Conservation (phyloP, 2,888 invertebrate species). For the Lottia gigantea region DNA sequence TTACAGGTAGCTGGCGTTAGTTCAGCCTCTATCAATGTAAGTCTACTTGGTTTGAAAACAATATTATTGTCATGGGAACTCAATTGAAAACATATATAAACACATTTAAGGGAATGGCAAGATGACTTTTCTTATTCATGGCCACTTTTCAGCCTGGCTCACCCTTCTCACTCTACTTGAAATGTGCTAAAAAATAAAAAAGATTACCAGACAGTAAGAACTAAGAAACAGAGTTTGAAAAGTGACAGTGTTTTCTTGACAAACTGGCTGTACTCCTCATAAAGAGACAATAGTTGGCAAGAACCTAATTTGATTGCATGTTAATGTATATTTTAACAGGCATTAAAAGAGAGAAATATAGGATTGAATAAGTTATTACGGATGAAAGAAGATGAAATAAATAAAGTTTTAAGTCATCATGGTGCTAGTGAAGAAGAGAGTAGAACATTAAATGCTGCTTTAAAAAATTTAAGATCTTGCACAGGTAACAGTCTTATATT, state of each 20-base stretch:
- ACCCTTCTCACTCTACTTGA: too few relatives aligned
- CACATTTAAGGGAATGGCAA: too few relatives aligned
- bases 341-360: conserved; percentile 62
- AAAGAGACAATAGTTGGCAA: too few relatives aligned
- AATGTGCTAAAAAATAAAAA: too few relatives aligned
- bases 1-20: conserved; percentile 86
- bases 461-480: conserved; percentile 86
- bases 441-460: conserved; percentile 82
- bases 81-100: background rate
- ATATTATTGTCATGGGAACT: background rate
- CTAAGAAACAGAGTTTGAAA: too few relatives aligned
- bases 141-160: too few relatives aligned
- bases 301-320: background rate
- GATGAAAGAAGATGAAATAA: conserved; percentile 85
- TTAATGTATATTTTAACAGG: conserved; percentile 68
- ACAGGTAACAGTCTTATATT: conserved; percentile 74
- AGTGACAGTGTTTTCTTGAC: too few relatives aligned
- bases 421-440: conserved; percentile 84
- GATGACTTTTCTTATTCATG: too few relatives aligned
- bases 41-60: conserved; percentile 22
- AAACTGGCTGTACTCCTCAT: too few relatives aligned
- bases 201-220: too few relatives aligned
- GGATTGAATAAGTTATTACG: conserved; percentile 86
- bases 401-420: conserved; percentile 77
- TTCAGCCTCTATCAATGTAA: conserved; percentile 78